phyloP scores from a whole-genome alignment of 2,888 invertebrate species.

The Byasa hedistus region DNA sequence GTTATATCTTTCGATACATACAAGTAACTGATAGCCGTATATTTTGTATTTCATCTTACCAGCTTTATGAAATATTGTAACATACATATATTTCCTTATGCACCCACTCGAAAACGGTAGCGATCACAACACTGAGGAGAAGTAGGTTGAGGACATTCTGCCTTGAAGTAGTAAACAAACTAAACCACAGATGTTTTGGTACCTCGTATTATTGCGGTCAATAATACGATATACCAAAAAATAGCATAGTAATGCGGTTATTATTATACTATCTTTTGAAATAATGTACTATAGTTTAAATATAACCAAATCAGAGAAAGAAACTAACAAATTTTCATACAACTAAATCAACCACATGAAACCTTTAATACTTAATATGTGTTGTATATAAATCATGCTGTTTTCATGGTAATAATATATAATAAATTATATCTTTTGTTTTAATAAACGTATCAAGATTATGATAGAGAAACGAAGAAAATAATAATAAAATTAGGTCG shows the following conservation, averaged over 20 bases:
- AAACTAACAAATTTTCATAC: too few species aligned
- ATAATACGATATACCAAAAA: not conserved
- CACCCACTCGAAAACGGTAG: not conserved
- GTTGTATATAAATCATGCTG: not conserved
- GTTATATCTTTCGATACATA: not conserved
- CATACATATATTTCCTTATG: not conserved
- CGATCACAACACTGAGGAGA: not conserved
- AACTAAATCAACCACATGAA: not conserved
- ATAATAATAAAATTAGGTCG: slow-evolving; percentile 18
- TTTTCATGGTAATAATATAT: too few species aligned
- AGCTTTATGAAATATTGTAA: not conserved
- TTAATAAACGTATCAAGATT: not conserved
- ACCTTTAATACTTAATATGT: not conserved
- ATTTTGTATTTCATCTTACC: too few species aligned
- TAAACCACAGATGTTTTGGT: not conserved
- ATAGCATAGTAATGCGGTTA: too few species aligned
- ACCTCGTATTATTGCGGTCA: not conserved
- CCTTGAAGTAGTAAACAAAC: not conserved
- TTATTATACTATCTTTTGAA: too few species aligned
- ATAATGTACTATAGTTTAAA: too few species aligned
- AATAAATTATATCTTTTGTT: not conserved
- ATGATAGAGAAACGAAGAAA: not conserved
- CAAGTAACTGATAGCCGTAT: not conserved
- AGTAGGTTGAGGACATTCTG: not conserved
- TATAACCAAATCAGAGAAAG: too few species aligned